Percentiles rank a stretch among this genome's conserved stretches.
phyloP scores from a whole-genome alignment of 1,140 invertebrate genomes.

The Anadara kagoshimensis region DNA sequence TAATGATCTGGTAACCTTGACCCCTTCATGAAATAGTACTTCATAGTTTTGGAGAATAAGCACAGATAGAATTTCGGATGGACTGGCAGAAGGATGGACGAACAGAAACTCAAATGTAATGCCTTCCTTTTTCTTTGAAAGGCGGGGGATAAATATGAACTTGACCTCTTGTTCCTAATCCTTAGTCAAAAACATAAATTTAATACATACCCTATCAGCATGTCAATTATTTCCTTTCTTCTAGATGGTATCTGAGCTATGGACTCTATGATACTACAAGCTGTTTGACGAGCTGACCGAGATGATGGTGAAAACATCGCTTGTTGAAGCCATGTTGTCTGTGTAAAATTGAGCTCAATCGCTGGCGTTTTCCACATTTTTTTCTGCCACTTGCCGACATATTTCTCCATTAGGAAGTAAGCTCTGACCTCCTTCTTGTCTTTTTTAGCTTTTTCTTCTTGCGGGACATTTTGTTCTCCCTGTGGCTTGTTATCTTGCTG shows the following conservation, averaged over 20 bases:
- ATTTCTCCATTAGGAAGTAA: constrained; percentile 86
- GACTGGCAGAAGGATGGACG: too few species aligned
- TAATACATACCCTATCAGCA: constrained; percentile 81
- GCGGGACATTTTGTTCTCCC: constrained; percentile 79
- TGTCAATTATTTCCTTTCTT: constrained; percentile 81
- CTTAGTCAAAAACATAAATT: not conserved
- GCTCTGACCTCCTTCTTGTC: constrained; percentile 75
- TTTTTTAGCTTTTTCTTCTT: constrained; percentile 52
- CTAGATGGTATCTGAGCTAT: constrained; percentile 78
- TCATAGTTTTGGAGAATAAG: too few species aligned
- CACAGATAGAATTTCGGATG: too few species aligned
- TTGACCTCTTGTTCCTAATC: too few species aligned
- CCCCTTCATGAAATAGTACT: too few species aligned
- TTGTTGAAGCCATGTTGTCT: constrained; percentile 88
- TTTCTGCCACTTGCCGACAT: constrained; percentile 77
- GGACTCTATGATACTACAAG: constrained; percentile 90
- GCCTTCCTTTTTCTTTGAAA: too few species aligned
- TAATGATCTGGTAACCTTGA: too few species aligned
- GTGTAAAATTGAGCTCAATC: constrained; percentile 56
- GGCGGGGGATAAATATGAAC: too few species aligned
- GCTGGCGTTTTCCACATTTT: constrained; percentile 69
- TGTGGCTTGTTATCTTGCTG: not conserved
- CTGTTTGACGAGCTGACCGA: constrained; percentile 88
- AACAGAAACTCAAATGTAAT: too few species aligned
- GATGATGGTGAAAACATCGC: constrained; percentile 94